A percentile compares a stretch with the other conserved stretches of the same genome.
These are phyloP conservation scores for Drosophila maculinotata DNA, from an alignment of 2,888 invertebrate species.

Conservation along the genomic window DNA sequence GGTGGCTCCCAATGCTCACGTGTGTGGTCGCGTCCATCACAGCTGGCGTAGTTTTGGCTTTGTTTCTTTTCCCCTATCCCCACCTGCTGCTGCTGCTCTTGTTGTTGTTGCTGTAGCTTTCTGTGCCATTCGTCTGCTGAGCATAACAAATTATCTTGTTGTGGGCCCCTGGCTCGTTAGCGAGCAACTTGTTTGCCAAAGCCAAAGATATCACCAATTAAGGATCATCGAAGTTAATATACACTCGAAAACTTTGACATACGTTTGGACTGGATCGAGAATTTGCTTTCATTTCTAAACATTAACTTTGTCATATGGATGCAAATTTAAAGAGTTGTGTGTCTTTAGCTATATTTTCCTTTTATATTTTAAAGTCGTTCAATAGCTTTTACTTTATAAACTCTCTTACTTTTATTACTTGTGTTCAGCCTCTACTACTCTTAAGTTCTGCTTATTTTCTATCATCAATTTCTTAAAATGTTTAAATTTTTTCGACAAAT, in stretches of 20 bases:
- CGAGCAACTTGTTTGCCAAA: slow-evolving; percentile 66
- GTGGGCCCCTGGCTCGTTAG: slow-evolving; percentile 69
- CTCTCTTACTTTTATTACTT: background rate
- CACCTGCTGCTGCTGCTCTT: slow-evolving; percentile 18
- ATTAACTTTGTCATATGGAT: background rate
- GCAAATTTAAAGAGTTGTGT: background rate
- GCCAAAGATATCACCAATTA: slow-evolving; percentile 41
- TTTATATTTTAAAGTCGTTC: too few species aligned
- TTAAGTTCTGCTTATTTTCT: too few species aligned
- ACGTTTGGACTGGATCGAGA: background rate
- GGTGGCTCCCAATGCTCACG: slow-evolving; percentile 53
- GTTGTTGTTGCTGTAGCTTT: slow-evolving; percentile 27
- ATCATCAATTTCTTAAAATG: too few species aligned
- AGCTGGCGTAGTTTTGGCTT: slow-evolving; percentile 42
- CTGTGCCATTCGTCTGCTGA: slow-evolving; percentile 56
- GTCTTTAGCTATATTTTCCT: background rate
- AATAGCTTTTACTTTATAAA: background rate
- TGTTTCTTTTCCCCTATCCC: slow-evolving; percentile 30
- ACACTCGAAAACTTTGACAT: slow-evolving; percentile 26
- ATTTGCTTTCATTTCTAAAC: background rate
- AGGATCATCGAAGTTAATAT: slow-evolving; percentile 41
- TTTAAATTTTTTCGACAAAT: too few species aligned
- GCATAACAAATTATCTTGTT: slow-evolving; percentile 75
- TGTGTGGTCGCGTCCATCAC: slow-evolving; percentile 74
- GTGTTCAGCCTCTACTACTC: too few species aligned